phyloP scores from a whole-genome alignment of 2,797 vertebrate genomes.

The Selene dorsalis region DNA sequence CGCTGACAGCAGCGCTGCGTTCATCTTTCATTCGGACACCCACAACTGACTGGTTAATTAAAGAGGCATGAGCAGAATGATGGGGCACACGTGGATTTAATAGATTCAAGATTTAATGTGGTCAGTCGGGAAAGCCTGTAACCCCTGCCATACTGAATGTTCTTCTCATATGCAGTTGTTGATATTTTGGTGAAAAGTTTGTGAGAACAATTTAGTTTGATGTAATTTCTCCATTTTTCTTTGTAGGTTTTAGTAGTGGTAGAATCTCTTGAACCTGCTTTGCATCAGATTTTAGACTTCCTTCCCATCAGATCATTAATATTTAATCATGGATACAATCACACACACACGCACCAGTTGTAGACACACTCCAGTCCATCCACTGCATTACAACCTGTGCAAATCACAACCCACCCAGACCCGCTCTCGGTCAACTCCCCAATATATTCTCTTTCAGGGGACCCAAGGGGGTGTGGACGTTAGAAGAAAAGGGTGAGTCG shows the following conservation, averaged over 20 bases:
- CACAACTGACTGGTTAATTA: slow-evolving; percentile 4
- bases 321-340: background rate
- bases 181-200: background rate
- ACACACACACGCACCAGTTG: background rate
- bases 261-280: background rate
- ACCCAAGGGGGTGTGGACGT: slow-evolving; percentile 96
- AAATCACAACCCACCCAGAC: background rate
- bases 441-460: slow-evolving; percentile 82
- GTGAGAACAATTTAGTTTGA: background rate
- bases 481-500: slow-evolving; percentile 92
- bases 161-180: background rate
- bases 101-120: background rate
- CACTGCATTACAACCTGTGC: background rate
- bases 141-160: background rate
- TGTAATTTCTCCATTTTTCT: background rate
- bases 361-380: background rate
- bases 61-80: background rate
- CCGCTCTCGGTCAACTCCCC: background rate
- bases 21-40: slow-evolving; percentile 21
- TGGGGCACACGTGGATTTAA: background rate
- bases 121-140: background rate
- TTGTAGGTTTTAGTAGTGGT: background rate
- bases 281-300: background rate
- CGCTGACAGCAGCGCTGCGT: background rate
- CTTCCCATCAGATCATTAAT: background rate